A percentile compares a stretch with the other conserved stretches of the same genome.
Evolutionary conservation across 37 sponge, comb jelly and placozoan genomes (phyloP).

Genomic region (Halichondria panicea): DNA sequence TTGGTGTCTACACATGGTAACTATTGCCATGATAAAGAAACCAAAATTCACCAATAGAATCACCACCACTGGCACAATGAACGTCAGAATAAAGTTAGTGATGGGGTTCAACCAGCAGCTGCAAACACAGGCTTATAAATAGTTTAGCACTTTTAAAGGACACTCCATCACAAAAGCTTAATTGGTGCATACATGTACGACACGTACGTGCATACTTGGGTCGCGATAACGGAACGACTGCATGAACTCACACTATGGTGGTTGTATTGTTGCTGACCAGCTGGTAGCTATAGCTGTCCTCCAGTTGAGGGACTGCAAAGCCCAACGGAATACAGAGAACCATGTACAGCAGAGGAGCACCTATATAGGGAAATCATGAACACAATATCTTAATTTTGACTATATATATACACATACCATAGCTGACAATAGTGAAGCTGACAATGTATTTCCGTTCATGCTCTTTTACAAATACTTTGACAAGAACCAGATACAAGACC

Average conservation of each 20-base stretch:
- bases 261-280: too few relatives aligned
- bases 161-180: too few relatives aligned
- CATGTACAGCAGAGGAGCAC: slow-evolving; percentile 25
- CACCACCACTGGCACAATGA: slow-evolving; percentile 60
- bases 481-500: slow-evolving; percentile 55
- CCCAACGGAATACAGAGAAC: slow-evolving; percentile 14
- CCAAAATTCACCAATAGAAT: slow-evolving; percentile 50
- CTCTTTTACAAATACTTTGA: slow-evolving; percentile 56
- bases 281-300: too few relatives aligned
- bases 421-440: slow-evolving; percentile 25
- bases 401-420: slow-evolving; percentile 7
- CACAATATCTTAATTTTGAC: background rate
- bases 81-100: slow-evolving; percentile 52
- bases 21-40: slow-evolving; percentile 56
- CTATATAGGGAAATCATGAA: background rate
- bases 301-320: background rate
- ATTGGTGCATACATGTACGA: too few relatives aligned
- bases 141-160: too few relatives aligned
- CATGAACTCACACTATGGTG: too few relatives aligned
- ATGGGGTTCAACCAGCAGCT: slow-evolving; percentile 50
- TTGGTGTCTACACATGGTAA: slow-evolving; percentile 50
- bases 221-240: too few relatives aligned
- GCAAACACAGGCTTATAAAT: too few relatives aligned
- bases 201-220: too few relatives aligned
- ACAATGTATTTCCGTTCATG: background rate